Conservation (phyloP, 2,888 invertebrate species). For the Trypoxylon attenuatum region DNA sequence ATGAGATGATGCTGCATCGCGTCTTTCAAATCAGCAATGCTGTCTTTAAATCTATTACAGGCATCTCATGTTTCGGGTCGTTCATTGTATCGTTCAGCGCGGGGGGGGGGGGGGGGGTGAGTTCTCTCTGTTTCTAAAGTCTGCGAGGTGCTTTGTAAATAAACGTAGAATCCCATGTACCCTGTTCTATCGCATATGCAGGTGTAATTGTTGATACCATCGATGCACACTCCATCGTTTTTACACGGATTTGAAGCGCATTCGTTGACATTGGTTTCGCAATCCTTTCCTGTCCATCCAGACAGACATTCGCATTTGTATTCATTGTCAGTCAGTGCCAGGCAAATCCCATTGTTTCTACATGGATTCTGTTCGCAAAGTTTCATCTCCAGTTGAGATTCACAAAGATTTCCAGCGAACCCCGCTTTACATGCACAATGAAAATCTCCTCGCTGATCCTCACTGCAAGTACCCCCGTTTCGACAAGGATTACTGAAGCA, state of each 20-base stretch:
- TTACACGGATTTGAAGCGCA: conserved; percentile 83
- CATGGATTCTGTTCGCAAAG: conserved; percentile 87
- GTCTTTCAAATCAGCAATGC: no score
- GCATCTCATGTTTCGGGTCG: no score
- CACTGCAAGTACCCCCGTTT: conserved; percentile 84
- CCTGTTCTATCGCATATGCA: conserved; percentile 87
- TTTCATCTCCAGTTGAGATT: conserved; percentile 82
- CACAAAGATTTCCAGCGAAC: conserved; percentile 83
- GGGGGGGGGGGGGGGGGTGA: no score
- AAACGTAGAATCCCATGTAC: conserved; percentile 59
- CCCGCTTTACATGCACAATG: conserved; percentile 83
- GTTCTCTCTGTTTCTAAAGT: no score
- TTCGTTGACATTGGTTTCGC: conserved; percentile 86
- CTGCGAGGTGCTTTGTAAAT: no score
- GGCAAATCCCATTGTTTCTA: conserved; percentile 86
- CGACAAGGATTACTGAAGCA: conserved; percentile 83
- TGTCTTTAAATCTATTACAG: no score
- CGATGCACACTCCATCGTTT: conserved; percentile 83
- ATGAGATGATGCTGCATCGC: no score
- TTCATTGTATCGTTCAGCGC: no score
- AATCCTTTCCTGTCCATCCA: conserved; percentile 82
- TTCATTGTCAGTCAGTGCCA: conserved; percentile 78
- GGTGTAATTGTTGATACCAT: conserved; percentile 82
- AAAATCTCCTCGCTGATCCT: conserved; percentile 82
- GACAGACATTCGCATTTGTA: conserved; percentile 73